Conservation (phyloP, 2,888 invertebrate species). For the Phaonia tiefii region DNA sequence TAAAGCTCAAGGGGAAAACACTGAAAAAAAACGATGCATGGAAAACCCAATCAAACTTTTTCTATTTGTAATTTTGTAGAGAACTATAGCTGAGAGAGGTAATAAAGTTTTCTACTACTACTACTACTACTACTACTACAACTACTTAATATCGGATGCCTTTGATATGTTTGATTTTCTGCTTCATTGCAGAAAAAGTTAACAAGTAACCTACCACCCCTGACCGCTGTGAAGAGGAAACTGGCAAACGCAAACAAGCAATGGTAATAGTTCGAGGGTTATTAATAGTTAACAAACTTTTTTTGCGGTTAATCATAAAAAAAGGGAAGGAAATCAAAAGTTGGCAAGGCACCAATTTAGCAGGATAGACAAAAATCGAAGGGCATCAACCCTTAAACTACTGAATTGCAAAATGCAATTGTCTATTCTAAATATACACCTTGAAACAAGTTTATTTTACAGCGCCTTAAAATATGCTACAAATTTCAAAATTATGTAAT, state of each 20-base stretch:
- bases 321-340: conserved; percentile 26
- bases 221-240: neutral
- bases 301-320: conserved; percentile 51
- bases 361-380: neutral
- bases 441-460: too few species aligned
- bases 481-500: too few species aligned
- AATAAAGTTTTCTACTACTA: too few species aligned
- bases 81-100: neutral
- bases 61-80: conserved; percentile 35
- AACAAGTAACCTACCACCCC: conserved; percentile 35
- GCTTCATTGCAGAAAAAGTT: conserved; percentile 50
- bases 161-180: conserved; percentile 63
- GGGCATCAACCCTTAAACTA: too few species aligned
- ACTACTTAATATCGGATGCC: conserved; percentile 36
- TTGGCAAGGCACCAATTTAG: conserved; percentile 10
- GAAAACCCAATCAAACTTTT: conserved; percentile 51
- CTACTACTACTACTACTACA: too few species aligned
- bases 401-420: too few species aligned
- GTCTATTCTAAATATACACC: too few species aligned
- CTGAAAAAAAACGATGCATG: neutral
- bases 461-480: too few species aligned
- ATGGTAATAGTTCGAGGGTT: conserved; percentile 18
- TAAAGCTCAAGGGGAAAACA: conserved; percentile 1
- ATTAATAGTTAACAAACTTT: conserved; percentile 48
- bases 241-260: conserved; percentile 9